Base-by-base conservation (phyloP, 2,888 invertebrate genomes). In the Andrena dorsata region DNA sequence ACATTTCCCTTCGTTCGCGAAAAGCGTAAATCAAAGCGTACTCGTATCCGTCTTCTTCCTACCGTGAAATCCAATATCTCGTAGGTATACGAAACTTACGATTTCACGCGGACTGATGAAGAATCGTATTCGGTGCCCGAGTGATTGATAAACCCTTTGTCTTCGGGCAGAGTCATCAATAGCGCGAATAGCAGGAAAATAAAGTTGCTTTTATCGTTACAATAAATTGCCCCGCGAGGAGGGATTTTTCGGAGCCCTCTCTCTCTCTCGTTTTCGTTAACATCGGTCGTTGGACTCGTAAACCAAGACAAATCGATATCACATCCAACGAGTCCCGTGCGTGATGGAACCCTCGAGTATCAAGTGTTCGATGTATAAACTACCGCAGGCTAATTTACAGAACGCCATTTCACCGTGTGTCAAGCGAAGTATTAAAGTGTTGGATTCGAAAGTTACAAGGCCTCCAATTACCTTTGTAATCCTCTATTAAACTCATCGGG, bases 241-340 rank as follows among this genome's bases (percentile, higher is more conserved):
- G 30, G 28, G 72, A 63, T 72, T 78, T 80, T 64, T 72, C 72
- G 35, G 1, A 1, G 51, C 10, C 16, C 16, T 10, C n/a, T 56
- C 23, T 20, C 23, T 10, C n/a, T 65, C 32, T n/a, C 56, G 26
- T 64, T 71, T 76, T 60, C 51, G 61, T 66, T 77, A 77, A 71
- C 63, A 66, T 77, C 53, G 61, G 60, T 47, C 49, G 20, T 47
- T 70, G 30, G 23, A 30, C 70, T 76, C 79, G 35, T 60, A 53
- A 76, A 80, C 60, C 61, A 35, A 66, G 53, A 66, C 71, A 51
- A 71, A 77, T 80, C 80, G 77, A 76, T 76, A 76, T 53, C 26
- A 7, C 64, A 13, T 10, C 26, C 47, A 56, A 2, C n/a, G 8
- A 16, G 32, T 70, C 51, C 61, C 76, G 41, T 8, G 53, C 16